These are phyloP conservation scores for Petaurus breviceps DNA, from an alignment of 2,113 vertebrate species.

Conservation along the genomic window DNA sequence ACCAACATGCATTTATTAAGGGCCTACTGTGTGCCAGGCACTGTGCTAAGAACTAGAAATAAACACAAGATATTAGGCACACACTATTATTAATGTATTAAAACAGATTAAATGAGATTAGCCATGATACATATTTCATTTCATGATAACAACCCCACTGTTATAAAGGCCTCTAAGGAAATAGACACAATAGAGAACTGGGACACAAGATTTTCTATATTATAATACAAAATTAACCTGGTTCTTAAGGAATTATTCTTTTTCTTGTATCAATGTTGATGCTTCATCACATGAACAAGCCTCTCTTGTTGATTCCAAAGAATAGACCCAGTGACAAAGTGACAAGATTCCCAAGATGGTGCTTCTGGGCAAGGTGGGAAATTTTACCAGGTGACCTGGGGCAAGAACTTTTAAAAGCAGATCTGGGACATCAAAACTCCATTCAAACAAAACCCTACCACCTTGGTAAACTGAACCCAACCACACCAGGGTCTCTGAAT, in stretches of 20 bases:
- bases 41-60: not conserved
- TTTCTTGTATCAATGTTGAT: conserved; percentile 61
- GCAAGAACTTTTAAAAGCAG: not conserved
- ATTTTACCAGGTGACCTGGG: not conserved
- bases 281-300: conserved; percentile 28
- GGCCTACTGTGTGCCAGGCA: not conserved
- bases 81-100: not conserved
- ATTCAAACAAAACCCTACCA: not conserved
- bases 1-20: not conserved
- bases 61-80: not conserved
- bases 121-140: not conserved
- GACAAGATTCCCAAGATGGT: conserved; percentile 9
- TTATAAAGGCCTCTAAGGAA: conserved; percentile 3
- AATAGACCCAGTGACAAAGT: not conserved
- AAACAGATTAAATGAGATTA: not conserved
- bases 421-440: not conserved
- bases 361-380: not conserved
- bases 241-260: conserved; percentile 42
- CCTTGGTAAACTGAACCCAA: not conserved
- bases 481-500: not conserved
- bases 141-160: not conserved
- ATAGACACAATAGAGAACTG: not conserved
- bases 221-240: conserved; percentile 51
- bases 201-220: not conserved
- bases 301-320: not conserved